Percentiles rank a stretch among this genome's conserved stretches.
Conservation (phyloP, 2,113 vertebrate species). For the Suncus etruscus region DNA sequence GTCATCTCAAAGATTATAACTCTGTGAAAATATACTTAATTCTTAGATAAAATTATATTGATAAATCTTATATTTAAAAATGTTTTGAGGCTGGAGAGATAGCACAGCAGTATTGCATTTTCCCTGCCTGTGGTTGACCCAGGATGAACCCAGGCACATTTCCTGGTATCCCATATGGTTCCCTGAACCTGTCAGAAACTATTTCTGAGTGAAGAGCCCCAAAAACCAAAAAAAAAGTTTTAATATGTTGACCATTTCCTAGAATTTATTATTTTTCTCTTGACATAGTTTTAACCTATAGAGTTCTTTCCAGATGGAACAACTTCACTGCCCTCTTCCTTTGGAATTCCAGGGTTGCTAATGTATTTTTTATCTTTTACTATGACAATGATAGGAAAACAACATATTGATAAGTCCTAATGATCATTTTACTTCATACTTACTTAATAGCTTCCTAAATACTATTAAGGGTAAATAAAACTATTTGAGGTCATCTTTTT, state of each 20-base stretch:
- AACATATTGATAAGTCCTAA: constrained; percentile 12
- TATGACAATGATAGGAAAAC: constrained; percentile 41
- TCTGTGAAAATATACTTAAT: constrained; percentile 32
- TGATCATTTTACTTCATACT: constrained; percentile 10
- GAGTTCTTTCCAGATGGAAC: constrained; percentile 40
- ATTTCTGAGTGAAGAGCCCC: too few relatives aligned
- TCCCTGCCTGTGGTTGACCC: too few relatives aligned
- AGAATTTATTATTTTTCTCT: constrained; percentile 58
- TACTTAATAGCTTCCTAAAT: constrained; percentile 48
- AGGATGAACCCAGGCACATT: too few relatives aligned
- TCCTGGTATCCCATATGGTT: too few relatives aligned
- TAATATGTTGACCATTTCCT: constrained; percentile 18
- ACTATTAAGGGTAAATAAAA: constrained; percentile 23
- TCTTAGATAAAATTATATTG: constrained; percentile 47
- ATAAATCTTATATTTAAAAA: constrained; percentile 53
- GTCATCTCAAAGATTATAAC: constrained; percentile 32
- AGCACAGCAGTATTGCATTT: too few relatives aligned
- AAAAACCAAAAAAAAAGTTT: constrained; percentile 5
- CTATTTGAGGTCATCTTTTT: not conserved
- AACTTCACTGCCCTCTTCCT: constrained; percentile 29
- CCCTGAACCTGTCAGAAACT: too few relatives aligned
- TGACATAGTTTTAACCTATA: constrained; percentile 26
- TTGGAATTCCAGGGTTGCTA: constrained; percentile 31
- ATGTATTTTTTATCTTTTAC: constrained; percentile 38
- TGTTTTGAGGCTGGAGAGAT: too few relatives aligned